Base-by-base conservation (phyloP, 2,113 vertebrate species). In the Triplophysa siluroides region DNA sequence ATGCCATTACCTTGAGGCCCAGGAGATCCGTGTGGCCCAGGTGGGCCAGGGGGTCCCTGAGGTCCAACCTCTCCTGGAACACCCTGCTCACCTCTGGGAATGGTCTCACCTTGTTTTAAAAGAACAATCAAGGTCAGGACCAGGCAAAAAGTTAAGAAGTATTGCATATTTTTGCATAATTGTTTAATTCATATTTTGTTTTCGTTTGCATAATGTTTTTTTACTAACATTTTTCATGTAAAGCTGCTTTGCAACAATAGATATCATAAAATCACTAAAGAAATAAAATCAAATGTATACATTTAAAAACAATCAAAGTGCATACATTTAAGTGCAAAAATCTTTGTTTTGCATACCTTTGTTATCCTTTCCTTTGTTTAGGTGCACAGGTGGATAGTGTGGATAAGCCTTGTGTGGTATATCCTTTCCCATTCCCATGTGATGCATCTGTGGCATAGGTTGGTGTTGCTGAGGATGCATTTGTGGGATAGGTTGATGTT, bases 381-480 rank as follows among this genome's bases (percentile, higher is more conserved):
- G 94, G 68, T 87, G 86, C 86, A 95, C 90, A 38, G 95, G 96
- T 78, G 94, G 84, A 88, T 97, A 99, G 12, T 96, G 96, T 74
- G 95, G 95, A 0, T 97, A 98, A 12, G 94, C 94, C 88, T 96
- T 89, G 54, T 96, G 96, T 43, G 95, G 94, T 71, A 94, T 52
- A 79, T 99, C 96, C 90, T 98, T 98, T 80, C 93, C 94, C 86
- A 96, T 86, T 0, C 93, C 93, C 83, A 97, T 93, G 88, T 96
- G 96, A 87, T 95, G 95, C 87, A 93, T 88, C 90, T 97, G 97
- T 88, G 96, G 95, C 82, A 95, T 92, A 0, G 95, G 90, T 66
- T 94, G 93, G 81, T 94, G 94, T 0, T 95, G 94, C 83, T 90
- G 85, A 87, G 93, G 95, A 86, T 95, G 91, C 33, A 38, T 38